These are phyloP conservation scores for Siphamia tubifer DNA, from an alignment of 2,113 vertebrate species.

Conservation along the genomic window DNA sequence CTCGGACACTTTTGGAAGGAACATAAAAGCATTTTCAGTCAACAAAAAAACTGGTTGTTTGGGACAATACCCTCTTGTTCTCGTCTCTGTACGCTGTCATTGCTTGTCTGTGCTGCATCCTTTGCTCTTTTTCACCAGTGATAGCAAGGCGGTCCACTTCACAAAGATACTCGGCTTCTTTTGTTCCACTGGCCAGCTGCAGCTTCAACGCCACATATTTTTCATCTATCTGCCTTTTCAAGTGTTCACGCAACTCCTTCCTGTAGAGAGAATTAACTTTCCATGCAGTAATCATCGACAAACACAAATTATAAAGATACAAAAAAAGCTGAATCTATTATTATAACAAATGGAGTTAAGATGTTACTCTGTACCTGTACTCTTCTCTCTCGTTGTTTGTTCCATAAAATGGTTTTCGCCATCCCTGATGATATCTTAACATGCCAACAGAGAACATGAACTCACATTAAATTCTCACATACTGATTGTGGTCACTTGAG, in stretches of 20 bases:
- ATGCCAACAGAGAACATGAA: neutral
- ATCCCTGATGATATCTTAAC: slow-evolving; percentile 73
- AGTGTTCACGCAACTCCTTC: slow-evolving; percentile 65
- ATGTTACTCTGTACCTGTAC: slow-evolving; percentile 57
- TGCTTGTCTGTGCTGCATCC: slow-evolving; percentile 51
- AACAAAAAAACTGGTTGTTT: neutral
- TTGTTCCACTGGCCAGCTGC: slow-evolving; percentile 38
- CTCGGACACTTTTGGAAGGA: neutral
- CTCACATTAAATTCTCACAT: neutral
- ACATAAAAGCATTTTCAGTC: neutral
- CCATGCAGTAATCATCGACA: neutral
- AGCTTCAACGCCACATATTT: slow-evolving; percentile 58
- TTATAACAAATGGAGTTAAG: neutral
- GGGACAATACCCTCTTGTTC: slow-evolving; percentile 71
- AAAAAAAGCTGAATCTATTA: neutral
- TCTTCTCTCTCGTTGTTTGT: slow-evolving; percentile 72
- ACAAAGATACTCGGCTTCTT: slow-evolving; percentile 49
- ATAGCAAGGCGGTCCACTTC: slow-evolving; percentile 61
- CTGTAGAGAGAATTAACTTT: slow-evolving; percentile 38
- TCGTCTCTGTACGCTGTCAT: slow-evolving; percentile 74
- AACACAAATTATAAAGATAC: neutral
- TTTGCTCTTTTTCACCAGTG: slow-evolving; percentile 55
- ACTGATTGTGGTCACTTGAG: too few relatives aligned
- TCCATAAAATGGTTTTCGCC: slow-evolving; percentile 77
- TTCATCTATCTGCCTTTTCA: slow-evolving; percentile 75